Evolutionary conservation across 2,797 vertebrate species (phyloP), one percentile per base, ranked within the genome.

Genomic region (Astyanax mexicanus): DNA sequence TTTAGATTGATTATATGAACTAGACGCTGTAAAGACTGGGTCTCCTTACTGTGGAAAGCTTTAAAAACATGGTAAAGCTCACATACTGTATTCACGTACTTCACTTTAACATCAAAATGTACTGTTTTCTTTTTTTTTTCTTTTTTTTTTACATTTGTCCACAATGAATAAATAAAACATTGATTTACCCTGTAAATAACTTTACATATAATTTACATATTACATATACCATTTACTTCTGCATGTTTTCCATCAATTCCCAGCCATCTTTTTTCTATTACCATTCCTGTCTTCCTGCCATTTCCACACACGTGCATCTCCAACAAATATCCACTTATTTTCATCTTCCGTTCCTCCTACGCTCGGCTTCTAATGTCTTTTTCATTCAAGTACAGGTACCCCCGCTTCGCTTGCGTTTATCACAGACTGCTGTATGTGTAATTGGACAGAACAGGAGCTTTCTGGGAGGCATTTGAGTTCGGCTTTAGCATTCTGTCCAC

Each of bases 251-350:
- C 29, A 42, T 69, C 45, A 58, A 54, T 58, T 47, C 29, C 12
- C 54, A 58, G 21, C 38, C 25, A 4, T 85, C 82, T 75, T 69
- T 78, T 81, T 82, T 40, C 54, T 81, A 57, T 84, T 87, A 68
- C 42, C 42, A 58, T 32, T 6, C 19, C 32, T 17, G 23, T 55
- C 61, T 21, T 32, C 19, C 13, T 19, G 27, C 17, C 15, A 8
- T 37, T 67, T 35, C 17, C 19, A 44, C 27, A 6, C 17, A 23
- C n/a, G n/a, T 4, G 12, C 25, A 42, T n/a, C 23, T 8, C 62
- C 29, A 58, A 52, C 45, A 15, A 49, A 51, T 51, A 5, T 29
- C 49, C 49, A 21, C 51, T 37, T 37, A 9, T 49, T 29, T 40
- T 11, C 19, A 49, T 52, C 7, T 29, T 72, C 57, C 29, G 6